Percentiles rank a stretch among this genome's conserved stretches.
phyloP scores from a whole-genome alignment of 2,113 vertebrate species.

The Microtus ochrogaster region DNA sequence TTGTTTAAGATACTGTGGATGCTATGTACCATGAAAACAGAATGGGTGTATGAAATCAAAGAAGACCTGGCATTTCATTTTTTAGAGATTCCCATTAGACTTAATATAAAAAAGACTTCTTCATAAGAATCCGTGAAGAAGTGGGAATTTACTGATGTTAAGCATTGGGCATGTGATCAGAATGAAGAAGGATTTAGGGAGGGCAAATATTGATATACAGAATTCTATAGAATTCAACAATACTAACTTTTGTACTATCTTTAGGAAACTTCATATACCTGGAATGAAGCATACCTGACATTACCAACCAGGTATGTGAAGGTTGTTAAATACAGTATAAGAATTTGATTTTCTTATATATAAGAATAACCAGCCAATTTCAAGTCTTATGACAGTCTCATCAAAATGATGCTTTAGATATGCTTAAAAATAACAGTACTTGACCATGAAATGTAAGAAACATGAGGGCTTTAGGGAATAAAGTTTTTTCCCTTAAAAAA shows the following conservation, averaged over 20 bases:
- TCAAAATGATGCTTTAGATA: background rate
- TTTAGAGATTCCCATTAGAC: background rate
- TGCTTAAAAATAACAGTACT: background rate
- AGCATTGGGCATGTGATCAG: background rate
- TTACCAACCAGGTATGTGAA: background rate
- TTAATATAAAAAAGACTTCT: background rate
- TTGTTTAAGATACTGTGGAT: background rate
- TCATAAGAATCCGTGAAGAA: background rate
- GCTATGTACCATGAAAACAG: background rate
- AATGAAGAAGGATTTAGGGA: background rate
- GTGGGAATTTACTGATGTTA: background rate
- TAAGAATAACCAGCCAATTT: background rate
- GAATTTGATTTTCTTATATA: background rate
- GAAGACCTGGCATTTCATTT: background rate
- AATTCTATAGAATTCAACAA: background rate
- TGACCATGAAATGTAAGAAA: background rate
- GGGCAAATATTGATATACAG: rapidly evolving
- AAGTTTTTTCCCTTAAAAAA: background rate
- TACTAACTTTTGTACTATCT: background rate
- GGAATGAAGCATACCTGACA: no score
- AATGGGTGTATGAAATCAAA: background rate
- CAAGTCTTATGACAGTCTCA: background rate
- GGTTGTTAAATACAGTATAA: background rate
- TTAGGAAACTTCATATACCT: background rate
- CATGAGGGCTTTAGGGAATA: background rate